Base-by-base conservation (phyloP, 2,797 vertebrate genomes). In the Chromobotia macracanthus region DNA sequence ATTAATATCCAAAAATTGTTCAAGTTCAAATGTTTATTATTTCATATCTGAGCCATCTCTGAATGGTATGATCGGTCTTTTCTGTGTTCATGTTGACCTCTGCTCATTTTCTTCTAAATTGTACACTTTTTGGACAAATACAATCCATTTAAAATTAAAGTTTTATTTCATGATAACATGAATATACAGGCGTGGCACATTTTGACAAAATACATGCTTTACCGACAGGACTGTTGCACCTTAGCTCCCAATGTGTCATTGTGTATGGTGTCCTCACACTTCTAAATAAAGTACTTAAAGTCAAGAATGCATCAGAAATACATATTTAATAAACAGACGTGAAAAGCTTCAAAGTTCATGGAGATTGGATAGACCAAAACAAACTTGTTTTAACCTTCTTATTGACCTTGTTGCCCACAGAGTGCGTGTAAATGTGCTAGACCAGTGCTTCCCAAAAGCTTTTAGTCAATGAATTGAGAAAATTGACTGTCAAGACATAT, bases 151-250 rank as follows among this genome's bases (percentile, higher is more conserved):
- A 3, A 56, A 67, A 56, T 44, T 41, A 44, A 66, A 67, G 7
- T 56, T 56, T n/a, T 16, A 1, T 16, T 66, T 35, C 15, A 66
- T 21, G 5, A 44, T 11, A 31, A 58, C 56, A 2, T 76, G 12
- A 48, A 69, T 68, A 77, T 58, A 4, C 28, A 48, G 23, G 13
- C 18, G 38, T 63, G 8, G 12, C 23, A 46, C 48, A 21, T 75
- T 75, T 19, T 25, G 61, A 46, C 61, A 38, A 44, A 13, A 38
- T 44, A 58, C 44, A 15, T 71, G 19, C 18, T 68, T 11, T 67
- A n/a, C 2, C 3, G 3, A 53, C 31, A 28, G 21, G 15, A 65
- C 35, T 75, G 25, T 35, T 41, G 13, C 5, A 41, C 25, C 2
- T 18, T n/a, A 38, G 0, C 21, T 75, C 5, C 13, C 46, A 64